A percentile compares a stretch with the other conserved stretches of the same genome.
These are phyloP conservation scores for Pterostichus madidus DNA, from an alignment of 2,888 invertebrate genomes.

Conservation along the genomic window DNA sequence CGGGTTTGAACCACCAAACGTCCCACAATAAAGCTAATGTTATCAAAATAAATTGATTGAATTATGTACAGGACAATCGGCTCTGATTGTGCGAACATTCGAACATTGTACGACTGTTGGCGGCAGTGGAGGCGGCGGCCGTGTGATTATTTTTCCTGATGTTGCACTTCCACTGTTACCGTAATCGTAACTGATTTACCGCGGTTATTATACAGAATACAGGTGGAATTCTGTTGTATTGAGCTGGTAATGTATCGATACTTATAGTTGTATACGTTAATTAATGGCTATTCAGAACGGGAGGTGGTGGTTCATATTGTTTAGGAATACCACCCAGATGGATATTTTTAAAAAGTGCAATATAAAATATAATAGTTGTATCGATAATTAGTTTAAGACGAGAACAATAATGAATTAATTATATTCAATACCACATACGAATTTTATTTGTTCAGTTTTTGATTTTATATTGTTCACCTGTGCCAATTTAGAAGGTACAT, in stretches of 20 bases:
- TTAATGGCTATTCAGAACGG: slow-evolving; percentile 27
- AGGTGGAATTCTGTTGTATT: slow-evolving; percentile 20
- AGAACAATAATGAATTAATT: no score
- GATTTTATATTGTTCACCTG: no score
- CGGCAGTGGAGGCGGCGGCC: not conserved
- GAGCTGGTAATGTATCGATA: slow-evolving; percentile 5
- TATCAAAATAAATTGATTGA: slow-evolving; percentile 66
- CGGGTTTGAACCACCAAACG: slow-evolving; percentile 42
- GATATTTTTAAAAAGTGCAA: no score
- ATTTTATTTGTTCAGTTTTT: no score
- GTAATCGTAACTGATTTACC: slow-evolving; percentile 35
- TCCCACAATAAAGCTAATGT: slow-evolving; percentile 62
- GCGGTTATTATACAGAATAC: slow-evolving; percentile 14
- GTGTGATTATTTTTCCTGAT: slow-evolving; percentile 63
- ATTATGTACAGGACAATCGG: slow-evolving; percentile 58
- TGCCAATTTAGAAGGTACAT: no score
- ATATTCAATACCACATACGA: no score
- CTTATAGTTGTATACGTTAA: slow-evolving; percentile 8
- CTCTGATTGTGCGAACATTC: slow-evolving; percentile 56
- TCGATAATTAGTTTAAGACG: no score
- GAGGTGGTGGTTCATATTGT: not conserved
- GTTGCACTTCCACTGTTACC: slow-evolving; percentile 46
- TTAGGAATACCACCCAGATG: not conserved
- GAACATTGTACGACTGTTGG: slow-evolving; percentile 13
- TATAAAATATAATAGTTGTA: no score